These are phyloP conservation scores for Pandion haliaetus DNA, from an alignment of 2,113 vertebrate species.

Conservation along the genomic window DNA sequence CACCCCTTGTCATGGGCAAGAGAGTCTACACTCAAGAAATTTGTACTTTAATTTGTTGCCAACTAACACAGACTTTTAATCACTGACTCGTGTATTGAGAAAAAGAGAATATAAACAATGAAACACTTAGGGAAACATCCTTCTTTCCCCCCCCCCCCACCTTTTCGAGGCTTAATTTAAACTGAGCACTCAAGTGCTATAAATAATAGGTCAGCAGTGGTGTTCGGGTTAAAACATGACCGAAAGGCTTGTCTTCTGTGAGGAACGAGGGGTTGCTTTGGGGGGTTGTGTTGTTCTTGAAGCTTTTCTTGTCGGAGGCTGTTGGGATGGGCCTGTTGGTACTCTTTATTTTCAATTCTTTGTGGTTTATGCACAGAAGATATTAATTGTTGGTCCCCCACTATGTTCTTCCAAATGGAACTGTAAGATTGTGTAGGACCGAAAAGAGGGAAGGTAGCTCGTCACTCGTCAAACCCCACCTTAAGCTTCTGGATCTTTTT, in stretches of 20 bases:
- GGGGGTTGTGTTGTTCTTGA: background rate
- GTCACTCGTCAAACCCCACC: rapidly evolving
- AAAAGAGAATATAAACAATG: background rate
- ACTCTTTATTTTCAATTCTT: background rate
- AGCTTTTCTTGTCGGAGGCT: background rate
- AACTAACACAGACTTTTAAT: background rate
- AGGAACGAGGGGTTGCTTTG: background rate
- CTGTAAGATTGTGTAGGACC: background rate
- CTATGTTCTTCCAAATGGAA: background rate
- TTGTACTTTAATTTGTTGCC: background rate
- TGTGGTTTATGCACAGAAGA: background rate
- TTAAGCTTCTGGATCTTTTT: background rate
- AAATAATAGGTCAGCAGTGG: background rate
- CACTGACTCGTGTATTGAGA: background rate
- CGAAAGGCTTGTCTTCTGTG: background rate
- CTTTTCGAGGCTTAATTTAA: background rate
- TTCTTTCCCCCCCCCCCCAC: too few species aligned
- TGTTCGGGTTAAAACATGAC: background rate
- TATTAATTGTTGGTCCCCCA: background rate
- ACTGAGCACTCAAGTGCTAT: rapidly evolving
- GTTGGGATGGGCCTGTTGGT: background rate
- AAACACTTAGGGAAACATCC: background rate
- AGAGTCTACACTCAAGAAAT: too few species aligned
- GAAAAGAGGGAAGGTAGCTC: background rate
- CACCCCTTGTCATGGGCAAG: too few species aligned